phyloP scores from a whole-genome alignment of 2,888 invertebrate genomes.

The Aleiodes alternator region DNA sequence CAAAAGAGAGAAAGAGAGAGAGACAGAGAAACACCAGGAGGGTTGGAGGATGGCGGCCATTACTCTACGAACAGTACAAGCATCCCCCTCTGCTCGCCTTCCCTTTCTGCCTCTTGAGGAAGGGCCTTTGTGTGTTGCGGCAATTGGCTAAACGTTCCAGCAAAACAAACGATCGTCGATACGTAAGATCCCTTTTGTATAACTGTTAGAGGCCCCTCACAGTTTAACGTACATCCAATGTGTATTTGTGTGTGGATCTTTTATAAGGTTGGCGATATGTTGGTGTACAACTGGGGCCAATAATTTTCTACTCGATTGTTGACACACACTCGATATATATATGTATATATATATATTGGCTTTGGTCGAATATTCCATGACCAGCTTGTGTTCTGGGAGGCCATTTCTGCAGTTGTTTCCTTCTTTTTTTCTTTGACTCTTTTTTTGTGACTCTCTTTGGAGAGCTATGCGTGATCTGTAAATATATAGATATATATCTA shows the following conservation, averaged over 20 bases:
- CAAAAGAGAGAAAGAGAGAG: constrained; percentile 41
- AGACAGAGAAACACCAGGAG: constrained; percentile 51
- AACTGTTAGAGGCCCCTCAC: constrained; percentile 24
- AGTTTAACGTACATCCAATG: constrained; percentile 18
- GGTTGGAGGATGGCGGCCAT: constrained; percentile 46
- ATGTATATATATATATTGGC: background rate
- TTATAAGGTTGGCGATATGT: constrained; percentile 4
- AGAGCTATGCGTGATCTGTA: constrained; percentile 19
- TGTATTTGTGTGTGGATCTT: constrained; percentile 26
- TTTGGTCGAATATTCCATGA: background rate
- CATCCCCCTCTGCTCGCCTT: constrained; percentile 18
- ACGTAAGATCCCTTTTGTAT: constrained; percentile 59
- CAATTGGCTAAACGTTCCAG: constrained; percentile 72
- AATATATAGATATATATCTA: background rate
- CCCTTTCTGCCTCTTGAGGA: constrained; percentile 19
- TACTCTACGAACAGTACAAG: constrained; percentile 30
- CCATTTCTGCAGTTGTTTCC: background rate
- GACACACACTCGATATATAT: constrained; percentile 7
- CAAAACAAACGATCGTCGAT: constrained; percentile 70
- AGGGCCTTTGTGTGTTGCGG: constrained; percentile 67
- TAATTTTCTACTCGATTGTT: constrained; percentile 29
- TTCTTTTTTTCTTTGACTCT: background rate
- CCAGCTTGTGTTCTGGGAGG: background rate
- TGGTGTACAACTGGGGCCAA: background rate
- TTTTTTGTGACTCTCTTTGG: constrained; percentile 11